A percentile compares a stretch with the other conserved stretches of the same genome.
These are phyloP conservation scores for Plusia festucae DNA, from an alignment of 2,888 invertebrate genomes.

Conservation along the genomic window DNA sequence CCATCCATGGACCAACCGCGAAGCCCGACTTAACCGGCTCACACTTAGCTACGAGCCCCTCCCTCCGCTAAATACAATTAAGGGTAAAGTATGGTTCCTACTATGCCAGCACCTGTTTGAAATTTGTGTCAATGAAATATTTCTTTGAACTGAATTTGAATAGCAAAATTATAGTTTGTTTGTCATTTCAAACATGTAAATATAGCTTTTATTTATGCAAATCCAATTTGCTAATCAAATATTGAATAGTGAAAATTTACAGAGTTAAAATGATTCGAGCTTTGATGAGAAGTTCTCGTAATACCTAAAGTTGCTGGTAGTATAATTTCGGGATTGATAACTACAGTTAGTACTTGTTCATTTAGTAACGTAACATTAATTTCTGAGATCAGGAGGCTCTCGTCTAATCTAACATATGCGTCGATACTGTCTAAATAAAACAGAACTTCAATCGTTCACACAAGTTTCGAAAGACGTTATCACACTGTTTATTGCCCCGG, in stretches of 20 bases:
- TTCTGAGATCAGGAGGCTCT: neutral
- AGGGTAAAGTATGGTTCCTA: no score
- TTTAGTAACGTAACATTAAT: neutral
- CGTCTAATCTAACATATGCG: neutral
- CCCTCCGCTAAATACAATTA: no score
- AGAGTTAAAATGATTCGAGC: neutral
- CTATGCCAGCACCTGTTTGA: neutral
- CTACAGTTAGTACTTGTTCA: neutral
- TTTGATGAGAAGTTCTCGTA: neutral
- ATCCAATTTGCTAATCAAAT: neutral
- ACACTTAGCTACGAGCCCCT: no score
- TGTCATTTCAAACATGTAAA: neutral
- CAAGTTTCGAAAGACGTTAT: slow-evolving; percentile 39
- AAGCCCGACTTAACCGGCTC: no score
- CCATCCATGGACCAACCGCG: no score
- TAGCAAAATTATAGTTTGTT: no score
- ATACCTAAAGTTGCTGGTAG: no score
- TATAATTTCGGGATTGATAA: neutral
- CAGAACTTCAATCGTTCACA: slow-evolving; percentile 35
- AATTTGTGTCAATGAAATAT: neutral
- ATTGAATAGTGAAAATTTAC: neutral
- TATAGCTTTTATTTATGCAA: neutral
- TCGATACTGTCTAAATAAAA: slow-evolving; percentile 7
- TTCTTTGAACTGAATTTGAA: neutral
- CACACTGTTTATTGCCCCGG: slow-evolving; percentile 27